Evolutionary conservation across 2,797 vertebrate genomes (phyloP).

Genomic region (Malurus splendens): DNA sequence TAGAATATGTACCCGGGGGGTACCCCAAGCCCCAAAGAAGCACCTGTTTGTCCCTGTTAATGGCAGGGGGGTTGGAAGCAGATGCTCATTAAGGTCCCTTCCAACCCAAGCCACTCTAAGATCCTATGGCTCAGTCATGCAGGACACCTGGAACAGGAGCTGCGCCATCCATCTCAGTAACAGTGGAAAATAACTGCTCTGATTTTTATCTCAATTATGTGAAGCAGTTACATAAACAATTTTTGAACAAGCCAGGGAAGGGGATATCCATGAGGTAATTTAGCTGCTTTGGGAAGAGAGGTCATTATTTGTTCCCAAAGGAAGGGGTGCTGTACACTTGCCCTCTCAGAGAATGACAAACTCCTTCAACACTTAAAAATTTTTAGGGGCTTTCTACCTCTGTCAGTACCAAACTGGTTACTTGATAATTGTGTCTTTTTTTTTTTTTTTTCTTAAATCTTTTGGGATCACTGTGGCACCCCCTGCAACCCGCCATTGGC

Average conservation of each 20-base stretch:
- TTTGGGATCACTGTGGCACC: accelerated
- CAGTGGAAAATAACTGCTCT: not conserved
- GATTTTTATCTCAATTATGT: not conserved
- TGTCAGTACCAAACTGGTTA: accelerated
- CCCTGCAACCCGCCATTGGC: not conserved
- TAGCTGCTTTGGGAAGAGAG: accelerated
- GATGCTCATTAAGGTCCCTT: not conserved
- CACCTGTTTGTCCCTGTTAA: not conserved
- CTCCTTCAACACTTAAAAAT: accelerated
- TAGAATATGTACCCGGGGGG: accelerated
- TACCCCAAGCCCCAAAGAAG: not conserved
- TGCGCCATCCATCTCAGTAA: accelerated
- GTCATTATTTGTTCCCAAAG: not conserved
- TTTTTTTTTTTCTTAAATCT: not conserved
- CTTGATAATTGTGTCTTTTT: no score
- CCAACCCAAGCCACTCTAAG: no score
- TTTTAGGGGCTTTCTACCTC: not conserved
- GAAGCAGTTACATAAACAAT: not conserved
- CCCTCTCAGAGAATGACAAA: accelerated
- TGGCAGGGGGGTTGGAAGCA: not conserved
- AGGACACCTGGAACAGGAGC: not conserved
- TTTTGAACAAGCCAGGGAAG: not conserved
- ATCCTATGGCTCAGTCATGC: not conserved
- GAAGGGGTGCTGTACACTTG: accelerated
- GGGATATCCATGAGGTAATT: not conserved